A percentile compares a stretch with the other conserved stretches of the same genome.
Conservation (phyloP, 2,113 vertebrate genomes). For the Sylvilagus bachmani region DNA sequence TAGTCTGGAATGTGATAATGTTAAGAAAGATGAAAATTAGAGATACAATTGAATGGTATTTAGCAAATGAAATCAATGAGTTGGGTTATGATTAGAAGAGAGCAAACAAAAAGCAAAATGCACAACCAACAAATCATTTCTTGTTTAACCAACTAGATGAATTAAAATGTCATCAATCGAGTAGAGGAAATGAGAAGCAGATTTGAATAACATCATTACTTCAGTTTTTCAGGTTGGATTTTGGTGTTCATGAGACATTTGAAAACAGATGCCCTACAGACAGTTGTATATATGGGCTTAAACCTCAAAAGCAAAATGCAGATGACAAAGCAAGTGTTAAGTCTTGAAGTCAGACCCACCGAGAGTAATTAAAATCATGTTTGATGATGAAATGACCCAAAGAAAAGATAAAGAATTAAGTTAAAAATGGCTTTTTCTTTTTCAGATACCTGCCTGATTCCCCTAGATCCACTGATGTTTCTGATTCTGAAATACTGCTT, state of each 20-base stretch:
- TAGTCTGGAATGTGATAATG: neutral
- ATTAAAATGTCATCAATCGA: neutral
- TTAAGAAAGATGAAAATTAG: constrained; percentile 6
- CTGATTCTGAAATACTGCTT: neutral
- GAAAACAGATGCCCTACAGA: neutral
- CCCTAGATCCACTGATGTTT: neutral
- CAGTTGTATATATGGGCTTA: neutral
- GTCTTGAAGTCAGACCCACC: neutral
- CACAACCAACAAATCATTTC: neutral
- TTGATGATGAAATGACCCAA: neutral
- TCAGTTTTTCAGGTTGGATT: neutral
- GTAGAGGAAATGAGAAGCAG: neutral
- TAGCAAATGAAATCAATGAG: neutral
- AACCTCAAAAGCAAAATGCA: constrained; percentile 1
- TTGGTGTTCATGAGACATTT: neutral
- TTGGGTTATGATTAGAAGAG: neutral
- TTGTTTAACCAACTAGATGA: neutral
- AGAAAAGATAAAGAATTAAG: neutral
- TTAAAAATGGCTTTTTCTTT: neutral
- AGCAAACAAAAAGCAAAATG: neutral
- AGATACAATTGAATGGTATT: neutral
- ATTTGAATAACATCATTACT: neutral
- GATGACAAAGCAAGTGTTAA: neutral
- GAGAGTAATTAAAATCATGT: neutral
- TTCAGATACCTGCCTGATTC: neutral